phyloP scores from a whole-genome alignment of 2,888 invertebrate genomes.

The Aporophyla lueneburgensis region DNA sequence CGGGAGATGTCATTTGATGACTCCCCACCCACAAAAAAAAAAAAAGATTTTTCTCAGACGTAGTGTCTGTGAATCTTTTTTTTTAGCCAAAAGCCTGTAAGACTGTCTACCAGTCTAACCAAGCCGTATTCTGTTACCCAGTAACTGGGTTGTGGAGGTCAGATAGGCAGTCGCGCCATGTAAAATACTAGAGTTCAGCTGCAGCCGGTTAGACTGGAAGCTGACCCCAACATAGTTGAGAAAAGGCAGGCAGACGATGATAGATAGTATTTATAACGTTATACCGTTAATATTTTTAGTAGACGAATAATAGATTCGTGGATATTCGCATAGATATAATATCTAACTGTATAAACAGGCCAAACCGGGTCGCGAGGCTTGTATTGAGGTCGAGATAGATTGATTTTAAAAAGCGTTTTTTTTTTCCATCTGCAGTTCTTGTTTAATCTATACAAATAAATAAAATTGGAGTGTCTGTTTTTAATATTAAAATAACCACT shows the following conservation, averaged over 20 bases:
- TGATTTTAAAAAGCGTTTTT: conserved; percentile 1
- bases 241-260: neutral
- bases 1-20: too few species aligned
- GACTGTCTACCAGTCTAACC: too few species aligned
- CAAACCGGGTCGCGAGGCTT: conserved; percentile 19
- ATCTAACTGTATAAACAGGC: conserved; percentile 33
- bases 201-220: neutral
- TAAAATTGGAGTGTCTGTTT: too few species aligned
- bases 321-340: conserved; percentile 25
- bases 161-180: too few species aligned
- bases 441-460: neutral
- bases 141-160: too few species aligned
- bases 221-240: neutral
- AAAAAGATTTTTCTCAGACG: too few species aligned
- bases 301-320: conserved; percentile 4
- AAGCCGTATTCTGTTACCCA: too few species aligned
- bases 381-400: conserved; percentile 25
- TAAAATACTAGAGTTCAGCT: too few species aligned
- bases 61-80: too few species aligned
- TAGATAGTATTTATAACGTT: neutral
- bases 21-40: too few species aligned
- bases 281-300: conserved; percentile 37
- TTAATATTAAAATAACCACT: too few species aligned
- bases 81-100: too few species aligned
- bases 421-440: neutral